Base-by-base conservation (phyloP, 2,888 invertebrate species). In the Capitulum mitella region DNA sequence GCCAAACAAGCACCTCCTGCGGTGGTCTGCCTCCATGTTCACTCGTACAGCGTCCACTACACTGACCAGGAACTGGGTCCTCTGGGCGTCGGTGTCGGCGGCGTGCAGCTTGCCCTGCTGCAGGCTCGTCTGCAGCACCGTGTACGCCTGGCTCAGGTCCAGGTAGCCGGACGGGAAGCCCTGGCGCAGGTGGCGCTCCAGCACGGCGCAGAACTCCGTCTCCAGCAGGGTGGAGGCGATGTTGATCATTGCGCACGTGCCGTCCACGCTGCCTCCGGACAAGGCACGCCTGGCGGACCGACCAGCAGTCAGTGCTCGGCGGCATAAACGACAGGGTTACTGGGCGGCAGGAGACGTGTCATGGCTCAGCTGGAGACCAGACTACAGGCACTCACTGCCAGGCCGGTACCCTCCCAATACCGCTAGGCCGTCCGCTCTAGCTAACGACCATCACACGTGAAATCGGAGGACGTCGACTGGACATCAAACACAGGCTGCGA, bases 201-300 rank as follows among this genome's bases (percentile, higher is more conserved):
- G 87, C 75, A 93, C 90, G 81, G 90, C 90, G 54, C 92, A 90
- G 85, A 92, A 93, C 83, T 92, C 92, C 61, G 92, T 92, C 87
- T 98, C 98, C 80, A 99, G 87, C 81, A 93, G 90, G 0, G 93
- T 90, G 83, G 93, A 92, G 8, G 93, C 94, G 86, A 96, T 95
- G 87, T 99, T 99, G 46, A 99, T 91, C 83, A 97, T 94, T 3
- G 95, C 97, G 88, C 99, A 99, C 76, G 95, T 92, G 78, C 97
- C 98, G 86, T 98, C 98, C 80, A 98, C 90, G 84, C 94, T 97
- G 84, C 93, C 93, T 82, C 93, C 94, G 12, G 93, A 92, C 82
- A 97, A 88, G n/a, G 95, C 92, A 82, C 98, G 91, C 82, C 96
- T 94, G 85, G 58, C 84, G 84, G 79, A 54, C 54, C 5, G 54